A percentile compares a stretch with the other conserved stretches of the same genome.
Conservation (phyloP, 2,888 invertebrate species). For the Synergus umbraculus region DNA sequence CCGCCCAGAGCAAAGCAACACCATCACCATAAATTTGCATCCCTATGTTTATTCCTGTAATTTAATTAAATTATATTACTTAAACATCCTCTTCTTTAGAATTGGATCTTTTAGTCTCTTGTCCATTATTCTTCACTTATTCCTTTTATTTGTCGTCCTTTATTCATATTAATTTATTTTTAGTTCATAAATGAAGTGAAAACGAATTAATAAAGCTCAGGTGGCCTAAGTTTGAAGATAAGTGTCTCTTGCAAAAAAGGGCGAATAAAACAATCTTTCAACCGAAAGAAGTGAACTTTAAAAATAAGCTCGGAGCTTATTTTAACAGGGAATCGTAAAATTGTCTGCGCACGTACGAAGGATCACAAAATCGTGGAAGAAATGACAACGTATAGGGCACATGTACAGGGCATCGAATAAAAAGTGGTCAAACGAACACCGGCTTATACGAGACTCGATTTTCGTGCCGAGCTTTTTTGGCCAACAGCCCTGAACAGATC, state of each 20-base stretch:
- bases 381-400: slow-evolving; percentile 16
- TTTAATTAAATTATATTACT: neutral
- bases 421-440: slow-evolving; percentile 58
- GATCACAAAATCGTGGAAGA: slow-evolving; percentile 53
- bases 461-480: slow-evolving; percentile 46
- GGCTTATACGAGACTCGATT: slow-evolving; percentile 57
- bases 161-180: neutral
- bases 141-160: neutral
- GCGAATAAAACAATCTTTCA: neutral
- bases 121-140: neutral
- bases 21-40: neutral
- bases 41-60: neutral
- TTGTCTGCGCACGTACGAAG: slow-evolving; percentile 45
- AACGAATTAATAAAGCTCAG: neutral
- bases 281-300: neutral
- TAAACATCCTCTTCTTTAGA: neutral
- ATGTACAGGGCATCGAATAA: slow-evolving; percentile 56
- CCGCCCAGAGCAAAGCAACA: neutral
- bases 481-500: slow-evolving; percentile 2
- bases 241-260: neutral
- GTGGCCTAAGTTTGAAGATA: neutral
- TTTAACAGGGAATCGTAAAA: neutral
- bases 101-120: neutral
- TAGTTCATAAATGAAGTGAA: neutral
- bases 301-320: slow-evolving; percentile 6